Evolutionary conservation across 2,888 invertebrate species (phyloP), one percentile per base, ranked within the genome.

Genomic region (Drosophila gaucha): DNA sequence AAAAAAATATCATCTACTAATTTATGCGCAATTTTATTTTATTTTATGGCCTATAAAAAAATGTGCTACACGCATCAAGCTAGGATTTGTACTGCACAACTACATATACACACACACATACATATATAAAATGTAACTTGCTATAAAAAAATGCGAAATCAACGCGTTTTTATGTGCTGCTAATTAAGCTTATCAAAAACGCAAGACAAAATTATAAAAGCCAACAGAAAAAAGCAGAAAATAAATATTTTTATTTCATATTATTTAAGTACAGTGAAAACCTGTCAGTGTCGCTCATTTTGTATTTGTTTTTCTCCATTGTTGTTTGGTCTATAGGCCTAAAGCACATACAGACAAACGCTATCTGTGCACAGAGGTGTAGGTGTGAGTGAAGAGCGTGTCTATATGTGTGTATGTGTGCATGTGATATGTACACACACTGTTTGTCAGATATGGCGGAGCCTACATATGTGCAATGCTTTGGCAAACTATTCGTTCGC

Each of bases 141-240:
- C 38, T 36, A 36, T 38, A 14, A n/a, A 39, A 39, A 38, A 43
- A 58, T 52, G 50, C 50, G 41, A 43, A 67, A 59, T 58, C 50
- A 52, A 36, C 52, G 57, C 39, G 58, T 73, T 80, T 80, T 80
- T 78, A 67, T 74, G 64, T 74, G 60, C 65, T 79, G 66, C 66
- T 85, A 85, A 85, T 85, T 69, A 74, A 55, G 74, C 66, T 85
- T 82, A 82, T 82, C 77, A 85, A 67, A 67, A 74, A 24, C 47
- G 57, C 59, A 39, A 67, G 43, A 63, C 38, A 56, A 36, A 55
- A 58, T 55, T 67, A 58, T 18, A 31, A 62, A 50, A 50, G 64
- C 39, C 20, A 44, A 58, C 30, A 54, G 8, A 51, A 24, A 57
- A 31, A 31, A 47, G 10, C 54, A 33, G 54, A 35, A 50, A 67